Percentiles rank a stretch among this genome's conserved stretches.
Evolutionary conservation across 2,113 vertebrate genomes (phyloP).

Genomic region (Tyto alba): DNA sequence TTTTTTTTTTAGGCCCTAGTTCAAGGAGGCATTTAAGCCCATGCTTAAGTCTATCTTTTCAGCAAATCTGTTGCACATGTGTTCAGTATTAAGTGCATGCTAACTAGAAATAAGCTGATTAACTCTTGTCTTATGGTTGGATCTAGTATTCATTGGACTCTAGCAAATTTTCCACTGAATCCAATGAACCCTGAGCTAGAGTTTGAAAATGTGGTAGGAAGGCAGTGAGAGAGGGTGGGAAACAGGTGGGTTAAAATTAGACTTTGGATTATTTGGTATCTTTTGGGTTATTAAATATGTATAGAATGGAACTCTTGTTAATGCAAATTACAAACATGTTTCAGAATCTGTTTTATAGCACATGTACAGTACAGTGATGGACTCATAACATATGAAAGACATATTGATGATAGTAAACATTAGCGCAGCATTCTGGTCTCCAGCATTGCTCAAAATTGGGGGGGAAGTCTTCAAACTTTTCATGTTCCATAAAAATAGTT

Average conservation of each 20-base stretch:
- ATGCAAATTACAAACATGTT: constrained; percentile 39
- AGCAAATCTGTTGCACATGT: background rate
- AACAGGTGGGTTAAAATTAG: constrained; percentile 39
- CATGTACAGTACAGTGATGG: background rate
- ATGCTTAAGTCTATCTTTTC: background rate
- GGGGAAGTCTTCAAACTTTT: background rate
- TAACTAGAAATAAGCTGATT: constrained; percentile 39
- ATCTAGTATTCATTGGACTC: background rate
- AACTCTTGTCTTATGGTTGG: background rate
- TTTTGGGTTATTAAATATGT: constrained; percentile 26
- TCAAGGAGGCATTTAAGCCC: background rate
- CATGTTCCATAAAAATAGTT: background rate
- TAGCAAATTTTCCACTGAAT: background rate
- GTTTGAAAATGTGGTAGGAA: background rate
- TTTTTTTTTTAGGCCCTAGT: background rate
- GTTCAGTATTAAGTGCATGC: constrained; percentile 27
- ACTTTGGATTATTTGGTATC: background rate
- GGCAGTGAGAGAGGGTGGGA: background rate
- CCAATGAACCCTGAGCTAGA: background rate
- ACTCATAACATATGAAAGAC: constrained; percentile 42
- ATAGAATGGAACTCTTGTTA: background rate
- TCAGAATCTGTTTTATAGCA: constrained; percentile 18
- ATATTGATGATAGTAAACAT: constrained; percentile 9
- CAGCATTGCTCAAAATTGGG: background rate
- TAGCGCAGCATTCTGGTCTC: constrained; percentile 14